These are phyloP conservation scores for Ashinkailepas kermadecensis DNA, from an alignment of 2,888 invertebrate species.

Conservation along the genomic window DNA sequence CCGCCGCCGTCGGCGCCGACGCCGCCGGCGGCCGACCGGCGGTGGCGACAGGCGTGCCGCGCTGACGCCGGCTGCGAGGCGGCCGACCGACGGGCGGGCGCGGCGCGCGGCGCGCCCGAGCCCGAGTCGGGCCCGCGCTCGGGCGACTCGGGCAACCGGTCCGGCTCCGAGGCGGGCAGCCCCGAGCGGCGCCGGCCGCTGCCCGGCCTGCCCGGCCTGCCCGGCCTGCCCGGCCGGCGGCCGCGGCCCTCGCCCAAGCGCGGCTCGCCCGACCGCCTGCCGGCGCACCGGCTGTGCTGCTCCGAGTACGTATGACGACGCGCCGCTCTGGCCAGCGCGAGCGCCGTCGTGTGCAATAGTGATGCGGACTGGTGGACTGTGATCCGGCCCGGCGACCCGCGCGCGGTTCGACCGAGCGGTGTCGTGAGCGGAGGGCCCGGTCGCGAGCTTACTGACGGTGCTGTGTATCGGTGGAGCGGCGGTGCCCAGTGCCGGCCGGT, in stretches of 20 bases:
- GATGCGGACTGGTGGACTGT: too few relatives aligned
- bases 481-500: too few relatives aligned
- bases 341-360: background rate
- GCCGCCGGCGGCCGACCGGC: background rate
- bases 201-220: background rate
- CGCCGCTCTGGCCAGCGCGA: background rate
- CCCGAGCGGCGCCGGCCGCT: background rate
- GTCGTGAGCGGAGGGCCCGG: background rate
- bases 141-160: slow-evolving; percentile 2
- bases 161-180: slow-evolving; percentile 3
- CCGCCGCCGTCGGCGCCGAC: background rate
- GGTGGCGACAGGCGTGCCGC: background rate
- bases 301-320: slow-evolving; percentile 16
- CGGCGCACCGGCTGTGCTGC: background rate
- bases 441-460: background rate
- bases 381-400: background rate
- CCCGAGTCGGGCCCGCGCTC: background rate
- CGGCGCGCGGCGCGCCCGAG: background rate
- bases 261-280: background rate
- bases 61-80: background rate
- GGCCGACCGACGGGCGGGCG: background rate
- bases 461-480: background rate
- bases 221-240: background rate
- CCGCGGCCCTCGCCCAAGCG: background rate
- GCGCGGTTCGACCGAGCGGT: background rate